Percentiles rank a stretch among this genome's conserved stretches.
These are phyloP conservation scores for Ephydatia muelleri DNA, from an alignment of 37 sponge, comb jelly and placozoan species.

Conservation along the genomic window DNA sequence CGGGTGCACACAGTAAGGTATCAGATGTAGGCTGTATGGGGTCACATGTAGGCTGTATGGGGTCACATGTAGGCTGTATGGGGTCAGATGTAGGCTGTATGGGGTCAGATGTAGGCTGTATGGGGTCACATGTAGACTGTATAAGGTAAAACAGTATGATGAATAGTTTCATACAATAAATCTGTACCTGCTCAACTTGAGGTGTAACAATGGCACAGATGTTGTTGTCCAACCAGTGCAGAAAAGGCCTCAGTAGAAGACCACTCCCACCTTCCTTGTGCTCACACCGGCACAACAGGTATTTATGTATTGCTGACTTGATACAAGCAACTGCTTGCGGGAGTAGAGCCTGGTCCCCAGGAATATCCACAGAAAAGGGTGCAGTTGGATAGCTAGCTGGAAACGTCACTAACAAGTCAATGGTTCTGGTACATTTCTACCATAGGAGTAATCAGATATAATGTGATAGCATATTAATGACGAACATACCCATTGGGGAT, in stretches of 20 bases:
- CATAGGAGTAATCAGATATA: background rate
- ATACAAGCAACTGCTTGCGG: background rate
- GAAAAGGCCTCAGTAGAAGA: conserved; percentile 57
- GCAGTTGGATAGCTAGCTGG: conserved; percentile 19
- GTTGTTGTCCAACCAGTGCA: conserved; percentile 64
- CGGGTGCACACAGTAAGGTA: background rate
- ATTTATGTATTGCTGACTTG: conserved; percentile 25
- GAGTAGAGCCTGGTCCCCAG: conserved; percentile 14
- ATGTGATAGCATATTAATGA: background rate
- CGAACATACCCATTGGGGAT: conserved; percentile 70
- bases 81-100: background rate
- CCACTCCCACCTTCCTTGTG: conserved; percentile 2
- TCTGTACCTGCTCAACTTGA: background rate
- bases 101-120: too few relatives aligned
- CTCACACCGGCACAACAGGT: background rate
- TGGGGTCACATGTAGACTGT: too few relatives aligned
- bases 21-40: background rate
- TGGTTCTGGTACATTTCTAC: conserved; percentile 14
- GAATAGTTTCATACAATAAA: background rate
- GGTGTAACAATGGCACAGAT: conserved; percentile 12
- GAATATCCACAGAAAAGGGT: conserved; percentile 2
- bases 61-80: background rate
- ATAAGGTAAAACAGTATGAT: background rate
- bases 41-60: background rate
- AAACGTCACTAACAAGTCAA: conserved; percentile 27